phyloP scores from a whole-genome alignment of 1,140 invertebrate species.

The Camponotus vicinus region DNA sequence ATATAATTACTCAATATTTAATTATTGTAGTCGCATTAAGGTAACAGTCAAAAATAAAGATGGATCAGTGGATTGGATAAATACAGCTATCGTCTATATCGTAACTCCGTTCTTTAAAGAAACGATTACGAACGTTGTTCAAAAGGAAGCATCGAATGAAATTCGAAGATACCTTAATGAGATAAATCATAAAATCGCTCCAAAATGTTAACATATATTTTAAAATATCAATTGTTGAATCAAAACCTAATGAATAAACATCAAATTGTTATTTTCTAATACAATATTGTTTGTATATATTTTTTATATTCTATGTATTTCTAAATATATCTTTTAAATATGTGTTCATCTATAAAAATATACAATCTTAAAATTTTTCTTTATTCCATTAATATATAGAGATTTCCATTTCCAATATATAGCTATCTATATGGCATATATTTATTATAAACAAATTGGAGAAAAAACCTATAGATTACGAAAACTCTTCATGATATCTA shows the following conservation, averaged over 20 bases:
- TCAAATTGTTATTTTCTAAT: background rate
- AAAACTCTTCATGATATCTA: background rate
- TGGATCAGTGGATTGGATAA: background rate
- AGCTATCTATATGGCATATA: too few relatives aligned
- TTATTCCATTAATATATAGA: background rate
- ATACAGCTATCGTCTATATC: background rate
- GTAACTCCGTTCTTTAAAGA: conserved; percentile 2
- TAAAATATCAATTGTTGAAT: background rate
- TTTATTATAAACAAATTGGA: too few relatives aligned
- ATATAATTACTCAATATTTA: background rate
- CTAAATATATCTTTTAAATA: conserved; percentile 3
- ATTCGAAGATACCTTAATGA: background rate
- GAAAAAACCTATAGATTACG: background rate
- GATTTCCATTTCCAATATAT: too few relatives aligned
- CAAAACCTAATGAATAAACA: background rate
- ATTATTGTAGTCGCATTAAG: conserved; percentile 5
- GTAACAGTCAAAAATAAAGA: conserved; percentile 1
- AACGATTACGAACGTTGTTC: background rate
- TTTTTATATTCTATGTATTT: background rate
- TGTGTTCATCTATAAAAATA: background rate
- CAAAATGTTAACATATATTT: background rate
- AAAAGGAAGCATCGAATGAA: background rate
- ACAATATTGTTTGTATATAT: background rate
- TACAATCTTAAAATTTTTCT: too few relatives aligned
- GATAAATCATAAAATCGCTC: background rate